These are phyloP conservation scores for Axis porcinus DNA, from an alignment of 2,113 vertebrate species.

Conservation along the genomic window DNA sequence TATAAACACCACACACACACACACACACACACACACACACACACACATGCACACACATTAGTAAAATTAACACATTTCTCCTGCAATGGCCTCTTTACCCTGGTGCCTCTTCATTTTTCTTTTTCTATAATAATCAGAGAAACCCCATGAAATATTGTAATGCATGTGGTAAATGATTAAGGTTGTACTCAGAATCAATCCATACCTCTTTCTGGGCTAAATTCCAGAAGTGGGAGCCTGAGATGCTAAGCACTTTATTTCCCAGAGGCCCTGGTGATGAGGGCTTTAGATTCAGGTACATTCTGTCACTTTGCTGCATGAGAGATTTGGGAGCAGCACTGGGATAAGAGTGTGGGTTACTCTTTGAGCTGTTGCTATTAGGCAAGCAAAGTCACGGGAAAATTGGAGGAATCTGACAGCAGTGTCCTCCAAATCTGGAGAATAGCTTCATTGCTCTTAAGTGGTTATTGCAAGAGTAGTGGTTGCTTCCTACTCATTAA, in stretches of 20 bases:
- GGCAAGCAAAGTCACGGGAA: not conserved
- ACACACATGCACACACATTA: not conserved
- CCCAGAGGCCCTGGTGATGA: not conserved
- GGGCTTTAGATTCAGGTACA: not conserved
- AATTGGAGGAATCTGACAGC: not conserved
- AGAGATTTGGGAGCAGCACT: not conserved
- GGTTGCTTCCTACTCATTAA: not conserved
- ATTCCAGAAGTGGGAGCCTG: not conserved
- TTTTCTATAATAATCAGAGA: not conserved
- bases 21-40: not conserved
- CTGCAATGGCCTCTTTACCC: not conserved
- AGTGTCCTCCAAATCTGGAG: not conserved
- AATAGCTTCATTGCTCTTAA: too few species aligned
- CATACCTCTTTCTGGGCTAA: not conserved
- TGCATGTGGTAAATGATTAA: not conserved
- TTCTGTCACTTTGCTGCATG: not conserved
- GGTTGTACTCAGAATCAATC: not conserved
- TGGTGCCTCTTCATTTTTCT: not conserved
- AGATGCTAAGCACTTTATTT: not conserved
- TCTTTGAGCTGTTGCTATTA: not conserved
- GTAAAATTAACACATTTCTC: not conserved
- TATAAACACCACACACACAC: not conserved
- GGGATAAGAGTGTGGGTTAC: not conserved
- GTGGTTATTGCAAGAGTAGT: fast-evolving
- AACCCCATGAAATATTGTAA: not conserved